phyloP scores from a whole-genome alignment of 2,113 vertebrate genomes.

The Scopus umbretta region DNA sequence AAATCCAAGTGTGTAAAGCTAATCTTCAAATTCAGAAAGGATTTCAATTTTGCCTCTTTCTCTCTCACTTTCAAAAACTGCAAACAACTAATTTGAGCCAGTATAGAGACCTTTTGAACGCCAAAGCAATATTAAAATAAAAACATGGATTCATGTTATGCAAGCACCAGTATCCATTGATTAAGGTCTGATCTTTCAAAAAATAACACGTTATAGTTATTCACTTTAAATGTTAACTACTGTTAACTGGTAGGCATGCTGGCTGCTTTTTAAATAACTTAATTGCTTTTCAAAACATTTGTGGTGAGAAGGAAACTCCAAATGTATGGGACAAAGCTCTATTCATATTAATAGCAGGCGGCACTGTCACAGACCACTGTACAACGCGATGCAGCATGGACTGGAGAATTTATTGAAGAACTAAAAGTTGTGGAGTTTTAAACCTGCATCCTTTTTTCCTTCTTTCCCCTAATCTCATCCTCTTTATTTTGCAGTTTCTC shows the following conservation, averaged over 20 bases:
- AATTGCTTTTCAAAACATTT: slow-evolving; percentile 67
- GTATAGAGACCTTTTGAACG: not conserved
- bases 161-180: not conserved
- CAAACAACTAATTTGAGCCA: not conserved
- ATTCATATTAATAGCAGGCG: slow-evolving; percentile 36
- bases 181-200: slow-evolving; percentile 22
- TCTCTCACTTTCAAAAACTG: not conserved
- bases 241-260: slow-evolving; percentile 41
- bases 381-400: not conserved
- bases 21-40: not conserved
- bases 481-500: not conserved
- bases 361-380: not conserved
- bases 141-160: not conserved
- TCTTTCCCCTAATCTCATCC: not conserved
- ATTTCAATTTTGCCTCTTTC: not conserved
- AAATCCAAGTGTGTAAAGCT: not conserved
- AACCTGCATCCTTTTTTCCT: not conserved
- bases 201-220: slow-evolving; percentile 20
- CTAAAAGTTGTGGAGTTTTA: not conserved
- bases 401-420: not conserved
- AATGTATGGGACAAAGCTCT: slow-evolving; percentile 49
- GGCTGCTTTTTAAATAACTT: slow-evolving; percentile 62
- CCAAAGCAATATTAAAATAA: not conserved
- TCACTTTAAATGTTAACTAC: slow-evolving; percentile 52
- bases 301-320: slow-evolving; percentile 55